These are phyloP conservation scores for Pachydiplax longipennis DNA, from an alignment of 2,888 invertebrate genomes.

Conservation along the genomic window DNA sequence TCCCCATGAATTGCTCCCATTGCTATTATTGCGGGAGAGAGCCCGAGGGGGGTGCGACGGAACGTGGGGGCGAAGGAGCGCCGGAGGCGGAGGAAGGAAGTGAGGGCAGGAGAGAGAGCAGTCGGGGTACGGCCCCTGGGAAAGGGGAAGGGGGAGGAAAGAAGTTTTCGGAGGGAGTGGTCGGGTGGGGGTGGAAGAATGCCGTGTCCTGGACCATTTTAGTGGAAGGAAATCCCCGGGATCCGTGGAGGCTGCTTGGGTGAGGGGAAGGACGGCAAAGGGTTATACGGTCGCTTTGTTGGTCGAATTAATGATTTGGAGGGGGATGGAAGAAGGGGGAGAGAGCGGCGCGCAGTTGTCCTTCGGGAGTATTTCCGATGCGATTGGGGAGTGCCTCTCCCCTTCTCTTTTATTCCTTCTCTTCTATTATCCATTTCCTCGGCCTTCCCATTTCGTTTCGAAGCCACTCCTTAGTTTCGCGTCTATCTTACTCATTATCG, in stretches of 20 bases:
- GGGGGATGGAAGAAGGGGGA: not conserved
- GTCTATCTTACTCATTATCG: too few relatives aligned
- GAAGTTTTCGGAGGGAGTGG: not conserved
- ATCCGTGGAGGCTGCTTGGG: not conserved
- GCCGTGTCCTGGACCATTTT: slow-evolving; percentile 7
- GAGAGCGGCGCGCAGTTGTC: slow-evolving; percentile 2
- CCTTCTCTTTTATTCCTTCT: not conserved
- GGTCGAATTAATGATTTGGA: slow-evolving; percentile 41
- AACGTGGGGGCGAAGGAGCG: not conserved
- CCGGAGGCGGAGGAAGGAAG: not conserved
- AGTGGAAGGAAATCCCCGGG: slow-evolving; percentile 33
- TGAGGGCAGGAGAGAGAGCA: not conserved
- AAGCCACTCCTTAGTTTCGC: too few relatives aligned
- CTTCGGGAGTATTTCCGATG: slow-evolving; percentile 24
- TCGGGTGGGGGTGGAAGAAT: not conserved
- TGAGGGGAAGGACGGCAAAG: not conserved
- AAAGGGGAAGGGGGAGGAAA: not conserved
- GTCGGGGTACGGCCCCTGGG: not conserved
- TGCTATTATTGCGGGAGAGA: not conserved
- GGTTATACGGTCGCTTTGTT: slow-evolving; percentile 26
- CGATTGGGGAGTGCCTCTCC: not conserved
- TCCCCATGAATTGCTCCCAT: not conserved
- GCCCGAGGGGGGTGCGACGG: not conserved
- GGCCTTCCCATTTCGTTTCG: not conserved
- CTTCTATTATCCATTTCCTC: not conserved